Conservation (phyloP, 2,888 invertebrate genomes). For the Apotomis capreana region DNA sequence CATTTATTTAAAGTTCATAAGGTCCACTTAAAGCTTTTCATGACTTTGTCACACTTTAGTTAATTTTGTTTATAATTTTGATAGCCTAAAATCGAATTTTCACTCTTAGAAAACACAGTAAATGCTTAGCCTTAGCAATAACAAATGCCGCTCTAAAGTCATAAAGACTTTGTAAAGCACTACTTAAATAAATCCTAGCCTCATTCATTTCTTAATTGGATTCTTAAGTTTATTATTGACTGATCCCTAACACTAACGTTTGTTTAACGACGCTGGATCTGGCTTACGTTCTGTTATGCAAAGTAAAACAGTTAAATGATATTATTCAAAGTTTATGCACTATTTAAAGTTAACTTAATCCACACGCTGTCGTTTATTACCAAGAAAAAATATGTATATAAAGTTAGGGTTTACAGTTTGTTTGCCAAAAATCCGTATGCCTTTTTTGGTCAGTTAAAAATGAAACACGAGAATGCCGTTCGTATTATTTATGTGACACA, state of each 20-base stretch:
- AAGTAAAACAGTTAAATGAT: background rate
- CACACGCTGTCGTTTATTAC: background rate
- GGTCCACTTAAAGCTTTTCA: slow-evolving; percentile 1
- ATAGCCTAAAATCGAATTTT: slow-evolving; percentile 4
- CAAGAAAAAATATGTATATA: background rate
- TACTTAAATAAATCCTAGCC: slow-evolving; percentile 71
- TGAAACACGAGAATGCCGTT: slow-evolving; percentile 9
- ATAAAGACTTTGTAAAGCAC: slow-evolving; percentile 69
- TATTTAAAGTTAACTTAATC: background rate
- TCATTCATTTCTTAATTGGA: slow-evolving; percentile 79
- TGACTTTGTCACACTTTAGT: slow-evolving; percentile 1
- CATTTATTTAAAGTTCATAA: background rate
- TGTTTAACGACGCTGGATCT: slow-evolving; percentile 71
- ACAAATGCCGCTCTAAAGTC: slow-evolving; percentile 62
- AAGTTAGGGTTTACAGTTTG: background rate
- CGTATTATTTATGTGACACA: slow-evolving; percentile 32
- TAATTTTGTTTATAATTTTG: background rate
- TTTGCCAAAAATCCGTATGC: slow-evolving; percentile 7
- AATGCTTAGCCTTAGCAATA: background rate
- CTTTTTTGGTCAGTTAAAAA: slow-evolving; percentile 21
- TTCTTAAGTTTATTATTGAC: slow-evolving; percentile 78
- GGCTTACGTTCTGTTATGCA: slow-evolving; percentile 46
- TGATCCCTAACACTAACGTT: slow-evolving; percentile 70
- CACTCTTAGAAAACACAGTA: background rate
- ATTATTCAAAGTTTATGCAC: background rate